These are phyloP conservation scores for Alca torda DNA, from an alignment of 2,797 vertebrate species.

Conservation along the genomic window DNA sequence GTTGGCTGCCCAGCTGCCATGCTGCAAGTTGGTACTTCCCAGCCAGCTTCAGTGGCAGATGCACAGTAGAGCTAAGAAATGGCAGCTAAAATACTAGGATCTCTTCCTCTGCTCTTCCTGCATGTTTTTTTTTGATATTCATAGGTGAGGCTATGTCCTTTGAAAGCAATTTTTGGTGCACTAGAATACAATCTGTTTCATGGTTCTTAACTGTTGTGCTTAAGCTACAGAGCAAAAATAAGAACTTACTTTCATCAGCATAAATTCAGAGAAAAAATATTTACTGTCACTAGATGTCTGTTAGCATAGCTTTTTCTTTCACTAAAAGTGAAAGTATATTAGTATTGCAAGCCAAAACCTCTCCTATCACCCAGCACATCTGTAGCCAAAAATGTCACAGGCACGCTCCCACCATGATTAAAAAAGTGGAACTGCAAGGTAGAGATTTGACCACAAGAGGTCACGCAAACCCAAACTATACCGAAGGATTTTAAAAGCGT, in stretches of 20 bases:
- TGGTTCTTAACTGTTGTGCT: not conserved
- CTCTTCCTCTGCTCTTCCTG: not conserved
- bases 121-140: rapidly evolving
- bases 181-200: not conserved
- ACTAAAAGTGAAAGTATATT: not conserved
- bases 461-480: not conserved
- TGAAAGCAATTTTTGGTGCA: not conserved
- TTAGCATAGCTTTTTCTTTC: not conserved
- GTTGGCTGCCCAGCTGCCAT: not conserved
- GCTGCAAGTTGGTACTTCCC: too few species aligned
- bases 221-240: not conserved
- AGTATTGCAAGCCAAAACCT: not conserved
- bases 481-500: rapidly evolving
- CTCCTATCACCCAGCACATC: not conserved
- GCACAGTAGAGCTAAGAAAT: not conserved
- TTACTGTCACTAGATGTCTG: not conserved
- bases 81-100: not conserved
- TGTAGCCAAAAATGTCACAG: not conserved
- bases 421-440: not conserved
- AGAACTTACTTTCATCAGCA: not conserved
- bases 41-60: too few species aligned
- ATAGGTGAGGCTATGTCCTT: not conserved
- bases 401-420: rapidly evolving
- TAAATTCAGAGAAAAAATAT: not conserved
- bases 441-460: slow-evolving; percentile 24